Evolutionary conservation across 1,140 invertebrate genomes (phyloP).

Genomic region (Parasteatoda tepidariorum): DNA sequence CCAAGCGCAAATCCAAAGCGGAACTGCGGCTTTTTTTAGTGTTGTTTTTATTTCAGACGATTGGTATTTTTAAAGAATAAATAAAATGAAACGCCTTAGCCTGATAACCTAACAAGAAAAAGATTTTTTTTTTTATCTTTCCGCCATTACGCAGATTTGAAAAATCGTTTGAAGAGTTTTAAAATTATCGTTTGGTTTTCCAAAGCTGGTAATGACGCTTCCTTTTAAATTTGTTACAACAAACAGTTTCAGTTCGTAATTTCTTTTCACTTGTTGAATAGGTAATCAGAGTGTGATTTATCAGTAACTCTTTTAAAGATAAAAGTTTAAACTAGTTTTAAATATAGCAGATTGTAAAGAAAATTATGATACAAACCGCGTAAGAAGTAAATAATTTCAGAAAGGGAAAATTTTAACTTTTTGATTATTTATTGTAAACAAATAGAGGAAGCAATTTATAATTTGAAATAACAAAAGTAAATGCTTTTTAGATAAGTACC

Average conservation of each 20-base stretch:
- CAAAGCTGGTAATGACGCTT: not conserved
- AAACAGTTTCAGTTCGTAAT: not conserved
- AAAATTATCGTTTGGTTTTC: not conserved
- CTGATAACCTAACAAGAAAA: conserved; percentile 18
- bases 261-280: not conserved
- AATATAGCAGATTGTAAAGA: no score
- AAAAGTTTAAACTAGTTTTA: not conserved
- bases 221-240: not conserved
- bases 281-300: not conserved
- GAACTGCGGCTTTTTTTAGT: not conserved
- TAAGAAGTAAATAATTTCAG: no score
- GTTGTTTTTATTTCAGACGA: conserved; percentile 12
- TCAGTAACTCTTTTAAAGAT: not conserved
- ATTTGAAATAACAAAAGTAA: no score
- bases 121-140: not conserved
- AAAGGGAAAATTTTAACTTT: no score
- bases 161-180: conserved; percentile 35
- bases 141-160: not conserved
- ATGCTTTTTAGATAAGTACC: no score
- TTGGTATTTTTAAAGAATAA: not conserved
- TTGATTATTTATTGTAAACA: no score
- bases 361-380: no score
- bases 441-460: no score
- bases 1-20: not conserved
- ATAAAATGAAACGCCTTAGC: not conserved